Percentiles rank a stretch among this genome's conserved stretches.
These are phyloP conservation scores for Mesorhabditis belari DNA, from an alignment of 2,888 invertebrate species.

Conservation along the genomic window DNA sequence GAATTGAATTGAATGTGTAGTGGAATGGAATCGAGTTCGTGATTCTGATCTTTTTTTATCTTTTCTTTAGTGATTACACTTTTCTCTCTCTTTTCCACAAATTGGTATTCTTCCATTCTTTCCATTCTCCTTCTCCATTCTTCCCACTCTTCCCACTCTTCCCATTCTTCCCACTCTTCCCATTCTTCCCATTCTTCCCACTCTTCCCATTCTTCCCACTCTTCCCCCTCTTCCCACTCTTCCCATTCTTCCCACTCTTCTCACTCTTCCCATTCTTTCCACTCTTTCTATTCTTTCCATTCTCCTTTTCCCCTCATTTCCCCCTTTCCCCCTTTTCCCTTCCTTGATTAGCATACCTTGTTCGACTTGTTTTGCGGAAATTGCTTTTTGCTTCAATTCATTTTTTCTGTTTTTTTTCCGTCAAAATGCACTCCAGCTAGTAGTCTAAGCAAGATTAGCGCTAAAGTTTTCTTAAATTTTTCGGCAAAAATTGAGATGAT, in stretches of 20 bases:
- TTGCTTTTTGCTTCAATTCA: slow-evolving; percentile 4
- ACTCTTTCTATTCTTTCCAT: background rate
- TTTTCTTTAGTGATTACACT: no score
- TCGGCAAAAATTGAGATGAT: no score
- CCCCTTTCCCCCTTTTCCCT: slow-evolving; percentile 1
- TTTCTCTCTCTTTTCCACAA: no score
- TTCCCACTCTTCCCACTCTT: background rate
- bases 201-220: slow-evolving; percentile 1
- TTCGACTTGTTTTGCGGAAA: background rate
- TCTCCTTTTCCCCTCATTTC: slow-evolving; percentile 1
- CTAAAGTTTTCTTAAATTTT: slow-evolving; percentile 4
- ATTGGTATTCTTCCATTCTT: background rate
- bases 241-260: background rate
- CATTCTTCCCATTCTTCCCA: no score
- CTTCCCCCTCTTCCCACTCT: slow-evolving; percentile 1
- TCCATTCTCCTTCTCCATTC: slow-evolving; percentile 1
- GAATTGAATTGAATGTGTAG: no score
- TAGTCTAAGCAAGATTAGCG: slow-evolving; percentile 6
- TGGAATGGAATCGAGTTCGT: no score
- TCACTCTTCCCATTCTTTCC: background rate
- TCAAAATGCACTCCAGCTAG: slow-evolving; percentile 11
- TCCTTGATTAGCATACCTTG: slow-evolving; percentile 11
- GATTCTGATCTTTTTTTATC: no score
- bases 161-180: background rate
- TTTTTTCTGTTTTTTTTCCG: slow-evolving; percentile 11